Percentiles rank a stretch among this genome's conserved stretches.
Evolutionary conservation across 2,888 invertebrate genomes (phyloP).

Genomic region (Pterobdella sp.): DNA sequence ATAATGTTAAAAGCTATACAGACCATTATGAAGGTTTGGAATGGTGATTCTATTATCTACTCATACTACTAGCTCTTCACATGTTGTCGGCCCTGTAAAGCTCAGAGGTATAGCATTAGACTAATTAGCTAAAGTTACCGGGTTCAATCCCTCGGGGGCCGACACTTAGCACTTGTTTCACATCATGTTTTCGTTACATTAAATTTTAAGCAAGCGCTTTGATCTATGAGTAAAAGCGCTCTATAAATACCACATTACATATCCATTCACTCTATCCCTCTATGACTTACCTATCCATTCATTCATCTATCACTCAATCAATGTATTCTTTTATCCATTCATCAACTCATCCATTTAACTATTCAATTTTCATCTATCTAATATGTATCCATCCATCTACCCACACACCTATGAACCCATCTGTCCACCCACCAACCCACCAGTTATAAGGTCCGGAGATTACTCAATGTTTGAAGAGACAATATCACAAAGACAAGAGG

Average conservation of each 20-base stretch:
- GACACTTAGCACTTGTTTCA: too few species aligned
- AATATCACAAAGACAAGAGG: conserved; percentile 56
- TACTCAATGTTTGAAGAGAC: conserved; percentile 98
- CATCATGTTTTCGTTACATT: too few species aligned
- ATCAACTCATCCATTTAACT: neutral
- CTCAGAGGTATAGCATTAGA: too few species aligned
- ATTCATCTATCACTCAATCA: neutral
- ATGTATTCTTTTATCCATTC: neutral
- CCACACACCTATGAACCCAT: conserved; percentile 1
- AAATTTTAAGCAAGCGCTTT: too few species aligned
- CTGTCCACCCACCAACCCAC: neutral
- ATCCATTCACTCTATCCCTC: neutral
- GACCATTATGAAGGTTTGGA: conserved; percentile 74
- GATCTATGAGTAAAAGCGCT: too few species aligned
- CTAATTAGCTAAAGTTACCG: too few species aligned
- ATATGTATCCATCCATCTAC: conserved; percentile 3
- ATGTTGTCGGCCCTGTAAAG: too few species aligned
- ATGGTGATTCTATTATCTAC: too few species aligned
- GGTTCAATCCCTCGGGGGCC: too few species aligned
- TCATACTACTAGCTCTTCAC: too few species aligned
- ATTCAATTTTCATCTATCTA: neutral
- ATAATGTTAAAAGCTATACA: conserved; percentile 58
- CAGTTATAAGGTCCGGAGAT: conserved; percentile 93
- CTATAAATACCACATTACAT: neutral
- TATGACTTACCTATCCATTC: neutral